Percentiles rank a stretch among this genome's conserved stretches.
Evolutionary conservation across 2,113 vertebrate species (phyloP).

Genomic region (Fregata magnificens): DNA sequence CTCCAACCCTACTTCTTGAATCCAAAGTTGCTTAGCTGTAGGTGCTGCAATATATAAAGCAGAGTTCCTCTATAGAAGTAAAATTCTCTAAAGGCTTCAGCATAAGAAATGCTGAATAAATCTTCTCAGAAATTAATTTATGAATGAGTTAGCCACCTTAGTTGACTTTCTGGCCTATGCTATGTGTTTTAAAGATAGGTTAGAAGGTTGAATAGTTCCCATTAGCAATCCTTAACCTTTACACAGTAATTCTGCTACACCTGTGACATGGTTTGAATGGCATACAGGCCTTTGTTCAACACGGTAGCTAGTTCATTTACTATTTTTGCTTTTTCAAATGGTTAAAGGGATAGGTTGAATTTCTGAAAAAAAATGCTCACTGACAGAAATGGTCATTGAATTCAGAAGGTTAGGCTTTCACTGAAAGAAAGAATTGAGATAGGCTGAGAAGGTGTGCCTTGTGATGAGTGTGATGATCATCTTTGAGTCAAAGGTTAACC

Average conservation of each 20-base stretch:
- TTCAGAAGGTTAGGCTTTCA: background rate
- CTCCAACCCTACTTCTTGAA: background rate
- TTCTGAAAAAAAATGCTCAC: background rate
- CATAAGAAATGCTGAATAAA: background rate
- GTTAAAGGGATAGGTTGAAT: background rate
- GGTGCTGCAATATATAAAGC: background rate
- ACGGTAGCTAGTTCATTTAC: background rate
- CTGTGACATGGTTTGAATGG: background rate
- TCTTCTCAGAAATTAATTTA: background rate
- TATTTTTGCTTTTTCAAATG: background rate
- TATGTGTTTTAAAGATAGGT: background rate
- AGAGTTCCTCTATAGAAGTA: background rate
- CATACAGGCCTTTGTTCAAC: background rate
- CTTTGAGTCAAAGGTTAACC: background rate
- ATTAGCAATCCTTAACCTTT: background rate
- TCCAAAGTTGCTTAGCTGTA: background rate
- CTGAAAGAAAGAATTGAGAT: background rate
- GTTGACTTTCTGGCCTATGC: background rate
- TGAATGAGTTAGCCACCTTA: background rate
- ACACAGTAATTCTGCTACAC: background rate
- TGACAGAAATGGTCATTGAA: background rate
- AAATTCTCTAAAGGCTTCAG: background rate
- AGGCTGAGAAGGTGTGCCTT: background rate
- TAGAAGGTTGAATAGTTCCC: background rate
- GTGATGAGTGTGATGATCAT: background rate